Evolutionary conservation across 1,140 invertebrate genomes (phyloP).

Genomic region (Solenopsis invicta): DNA sequence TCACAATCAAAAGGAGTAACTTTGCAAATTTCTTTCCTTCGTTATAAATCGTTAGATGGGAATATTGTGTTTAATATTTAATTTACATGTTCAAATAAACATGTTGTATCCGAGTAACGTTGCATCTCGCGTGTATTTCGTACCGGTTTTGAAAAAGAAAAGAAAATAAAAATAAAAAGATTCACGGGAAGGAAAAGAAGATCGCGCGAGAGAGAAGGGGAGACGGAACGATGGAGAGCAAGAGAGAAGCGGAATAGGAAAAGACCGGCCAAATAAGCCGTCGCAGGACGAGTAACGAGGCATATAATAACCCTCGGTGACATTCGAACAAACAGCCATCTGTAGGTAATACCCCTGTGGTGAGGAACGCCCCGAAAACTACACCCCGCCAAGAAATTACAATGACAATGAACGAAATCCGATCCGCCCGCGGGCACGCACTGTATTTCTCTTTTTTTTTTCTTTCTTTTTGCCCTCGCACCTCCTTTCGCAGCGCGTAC

Average conservation of each 20-base stretch:
- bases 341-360: constrained; percentile 86
- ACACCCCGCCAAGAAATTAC: constrained; percentile 85
- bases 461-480: constrained; percentile 65
- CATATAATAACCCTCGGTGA: constrained; percentile 86
- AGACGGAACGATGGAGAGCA: constrained; percentile 43
- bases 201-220: constrained; percentile 31
- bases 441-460: constrained; percentile 68
- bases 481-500: constrained; percentile 48
- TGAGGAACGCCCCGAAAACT: constrained; percentile 86
- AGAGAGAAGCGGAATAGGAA: constrained; percentile 64
- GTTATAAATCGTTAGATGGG: not conserved
- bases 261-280: constrained; percentile 80
- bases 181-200: not conserved
- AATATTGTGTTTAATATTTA: not conserved
- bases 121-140: not conserved
- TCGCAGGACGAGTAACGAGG: constrained; percentile 82
- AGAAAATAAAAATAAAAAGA: not conserved
- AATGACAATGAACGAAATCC: constrained; percentile 86
- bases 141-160: not conserved
- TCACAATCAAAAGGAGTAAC: not conserved
- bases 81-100: constrained; percentile 14
- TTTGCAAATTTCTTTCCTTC: not conserved
- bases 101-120: not conserved
- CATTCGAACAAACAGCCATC: constrained; percentile 86
- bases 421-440: constrained; percentile 84